Evolutionary conservation across 2,113 vertebrate genomes (phyloP), one percentile per base, ranked within the genome.

Genomic region (Nestor notabilis): DNA sequence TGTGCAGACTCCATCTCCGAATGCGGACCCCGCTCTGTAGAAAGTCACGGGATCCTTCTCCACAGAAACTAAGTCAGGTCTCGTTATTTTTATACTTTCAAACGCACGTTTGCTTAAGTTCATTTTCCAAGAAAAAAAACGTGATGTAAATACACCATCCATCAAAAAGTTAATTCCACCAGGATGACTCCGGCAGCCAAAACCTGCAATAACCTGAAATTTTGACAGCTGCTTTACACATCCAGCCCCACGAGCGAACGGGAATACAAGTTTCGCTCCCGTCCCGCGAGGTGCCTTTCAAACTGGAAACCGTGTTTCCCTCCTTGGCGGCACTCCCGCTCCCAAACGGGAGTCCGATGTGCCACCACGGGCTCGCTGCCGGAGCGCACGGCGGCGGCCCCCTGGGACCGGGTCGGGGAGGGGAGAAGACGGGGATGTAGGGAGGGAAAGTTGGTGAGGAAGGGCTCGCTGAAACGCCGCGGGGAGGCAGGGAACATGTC

Each of bases 21-120:
- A 39, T 0, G 4, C 0, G 8, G 25, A 11, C 15, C 29, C 55
- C 0, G 0, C 18, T 82, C 17, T 13, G 6, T 0, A 43, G 13
- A 33, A 71, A 27, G 49, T 19, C 47, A n/a, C 0, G 4, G 44
- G 47, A 83, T 33, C 47, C 13, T 68, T 60, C 44, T 10, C 37
- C 28, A 7, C 29, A n/a, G 47, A 69, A 68, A 63, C n/a, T 27
- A 39, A 60, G 52, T 18, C 25, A 11, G 18, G 28, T 56, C 41
- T 49, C 24, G 1, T 25, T 39, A 37, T 19, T 68, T 90, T 58
- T 28, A 28, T 25, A n/a, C 41, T 49, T 60, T 50, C 10, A 27
- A 90, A 61, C 3, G 35, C 10, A 29, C 4, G 19, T 35, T 33
- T 71, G 52, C 11, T 33, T 9, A 46, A 83, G 41, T 28, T 44